Conservation (phyloP, 2,797 vertebrate species). For the Neosilurus hyrtlii region DNA sequence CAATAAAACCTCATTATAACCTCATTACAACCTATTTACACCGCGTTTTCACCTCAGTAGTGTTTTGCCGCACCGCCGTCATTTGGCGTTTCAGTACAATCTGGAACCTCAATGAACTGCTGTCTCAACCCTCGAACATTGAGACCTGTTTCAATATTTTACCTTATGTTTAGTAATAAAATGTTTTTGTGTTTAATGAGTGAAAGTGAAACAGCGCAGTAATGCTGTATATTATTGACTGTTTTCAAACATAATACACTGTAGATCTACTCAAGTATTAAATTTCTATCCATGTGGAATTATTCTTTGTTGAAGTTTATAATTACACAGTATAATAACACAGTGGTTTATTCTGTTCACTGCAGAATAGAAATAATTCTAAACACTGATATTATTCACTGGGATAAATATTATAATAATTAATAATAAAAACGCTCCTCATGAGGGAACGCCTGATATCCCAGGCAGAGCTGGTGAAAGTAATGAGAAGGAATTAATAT, state of each 20-base stretch:
- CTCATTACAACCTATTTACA: no score
- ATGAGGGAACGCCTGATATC: constrained; percentile 15
- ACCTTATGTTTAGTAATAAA: constrained; percentile 23
- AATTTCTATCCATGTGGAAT: constrained; percentile 31
- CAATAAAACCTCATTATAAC: no score
- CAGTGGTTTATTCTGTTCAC: not conserved
- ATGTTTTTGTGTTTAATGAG: constrained; percentile 21
- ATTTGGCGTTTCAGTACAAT: no score
- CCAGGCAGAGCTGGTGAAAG: constrained; percentile 19
- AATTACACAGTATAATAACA: not conserved
- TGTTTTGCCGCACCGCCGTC: no score
- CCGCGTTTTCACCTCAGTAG: no score
- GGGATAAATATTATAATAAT: not conserved
- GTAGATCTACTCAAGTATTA: constrained; percentile 44
- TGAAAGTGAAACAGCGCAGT: constrained; percentile 22
- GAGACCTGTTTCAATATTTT: not conserved
- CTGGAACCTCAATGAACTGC: no score
- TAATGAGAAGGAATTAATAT: constrained; percentile 42
- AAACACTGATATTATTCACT: not conserved
- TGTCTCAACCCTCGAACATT: no score
- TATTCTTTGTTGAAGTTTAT: not conserved
- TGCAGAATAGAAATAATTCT: not conserved
- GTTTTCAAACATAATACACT: constrained; percentile 42
- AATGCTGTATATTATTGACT: constrained; percentile 45
- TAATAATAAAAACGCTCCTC: not conserved